Base-by-base conservation (phyloP, 2,888 invertebrate species). In the Watsonalla cultraria region DNA sequence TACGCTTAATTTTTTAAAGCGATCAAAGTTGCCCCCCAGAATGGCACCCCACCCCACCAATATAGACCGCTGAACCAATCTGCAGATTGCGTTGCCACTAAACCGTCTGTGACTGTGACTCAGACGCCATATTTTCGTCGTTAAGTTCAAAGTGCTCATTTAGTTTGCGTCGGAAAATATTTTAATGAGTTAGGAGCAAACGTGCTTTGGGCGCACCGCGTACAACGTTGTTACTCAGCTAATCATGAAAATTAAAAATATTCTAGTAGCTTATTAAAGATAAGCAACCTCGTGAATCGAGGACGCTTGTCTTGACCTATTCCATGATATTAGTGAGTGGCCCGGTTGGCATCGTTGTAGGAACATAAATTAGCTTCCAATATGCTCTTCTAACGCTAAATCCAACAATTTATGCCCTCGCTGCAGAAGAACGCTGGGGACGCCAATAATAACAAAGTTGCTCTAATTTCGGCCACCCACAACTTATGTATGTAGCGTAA, bases 371-470 rank as follows among this genome's bases (percentile, higher is more conserved):
- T 70, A 68, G 64, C 59, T 60, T 57, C 55, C 57, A 58, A 69
- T 66, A 65, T 60, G 67, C 59, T 58, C 56, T 51, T 63, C 68
- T 72, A 64, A 66, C 65, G 71, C 72, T 77, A 75, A 79, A 77
- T 69, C 70, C 70, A 65, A 66, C 54, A 76, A 77, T 81, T 80
- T 79, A 82, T 71, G 76, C 74, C 70, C 72, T 72, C 68, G 72
- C 70, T 64, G 62, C 63, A 61, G 59, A 69, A 64, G 61, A 77
- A 65, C 69, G 80, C 78, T 78, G 70, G 70, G 59, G 62, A 68
- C 58, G 80, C 81, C 75, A 83, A 80, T 76, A 82, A 79, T 76
- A 84, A 81, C 76, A 82, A 66, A 68, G 62, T 73, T 73, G 73
- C 64, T 79, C 78, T 80, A 79, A 78, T 81, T 83, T 72, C 68